Base-by-base conservation (phyloP, 2,797 vertebrate genomes). In the Platalea minor region DNA sequence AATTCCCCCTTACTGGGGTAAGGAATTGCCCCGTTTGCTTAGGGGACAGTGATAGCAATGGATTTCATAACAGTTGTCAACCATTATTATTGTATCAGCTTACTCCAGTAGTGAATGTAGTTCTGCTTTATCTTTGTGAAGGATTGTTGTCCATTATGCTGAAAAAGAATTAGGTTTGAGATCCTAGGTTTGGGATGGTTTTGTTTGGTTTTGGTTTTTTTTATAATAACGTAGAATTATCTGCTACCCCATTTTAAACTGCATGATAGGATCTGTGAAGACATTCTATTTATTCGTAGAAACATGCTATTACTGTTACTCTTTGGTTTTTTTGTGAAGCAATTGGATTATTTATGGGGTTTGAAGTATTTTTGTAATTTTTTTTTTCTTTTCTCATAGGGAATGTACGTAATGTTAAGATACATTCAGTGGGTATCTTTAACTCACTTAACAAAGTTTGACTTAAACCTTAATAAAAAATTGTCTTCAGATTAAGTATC, bases 401-500 rank as follows among this genome's bases (percentile, higher is more conserved):
- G 57, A 48, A 28, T 50, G 12, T 59, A 65, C 4, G 7, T 59
- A 75, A 88, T 35, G 28, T 74, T 90, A 79, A 91, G 84, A 70
- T 92, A 37, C 31, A 74, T 89, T 93, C 79, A 86, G 28, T 60
- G 68, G 35, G 17, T 81, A 50, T 75, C 77, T 86, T 82, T 91
- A 94, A 85, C 67, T 95, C 91, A 94, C 80, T 92, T 95, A 95
- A 91, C 86, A 88, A 92, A 97, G 80, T 95, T 95, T 95, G 79
- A 92, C 65, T 91, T 82, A 89, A 96, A 88, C 56, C 63, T 76
- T 97, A 94, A 95, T 96, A 95, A 97, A 95, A 95, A 96, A 64
- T 91, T 97, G 54, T 88, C 89, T 95, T 93, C 85, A 89, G 68
- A 89, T 95, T 94, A 95, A 94, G 92, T 89, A 90, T 96, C 41